Evolutionary conservation across 2,797 vertebrate genomes (phyloP), one percentile per base, ranked within the genome.

Genomic region (Tokudaia muenninki): DNA sequence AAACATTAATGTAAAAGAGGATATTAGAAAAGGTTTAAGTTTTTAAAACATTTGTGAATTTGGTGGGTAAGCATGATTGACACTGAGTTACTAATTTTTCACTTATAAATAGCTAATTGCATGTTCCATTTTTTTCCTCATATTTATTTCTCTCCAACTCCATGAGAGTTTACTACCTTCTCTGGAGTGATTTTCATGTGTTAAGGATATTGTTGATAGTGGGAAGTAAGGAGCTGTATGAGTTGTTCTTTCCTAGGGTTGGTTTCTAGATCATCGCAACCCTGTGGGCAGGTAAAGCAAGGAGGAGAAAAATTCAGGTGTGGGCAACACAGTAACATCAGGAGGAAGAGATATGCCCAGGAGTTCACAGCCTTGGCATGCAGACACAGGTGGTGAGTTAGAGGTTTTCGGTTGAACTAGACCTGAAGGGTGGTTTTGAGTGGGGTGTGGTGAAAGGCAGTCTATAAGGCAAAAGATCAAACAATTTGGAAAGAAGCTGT

Each of bases 21-120:
- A 78, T 83, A 14, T 75, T 91, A 92, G 6, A 91, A 87, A 92
- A 86, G 11, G 59, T 91, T 92, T 89, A 57, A 87, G 2, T 12
- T 87, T 72, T 77, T 77, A 77, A 94, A 80, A 57, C 13, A 17
- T 29, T 89, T 94, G 26, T n/a, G 44, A 74, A 86, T 97, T 79
- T 84, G 29, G 0, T 67, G 74, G 34, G 52, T 24, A 92, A 59
- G 19, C 22, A 29, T 55, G 13, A 65, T 21, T 90, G 52, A 24
- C 4, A 78, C 37, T 65, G 26, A 67, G 9, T 74, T 81, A 89
- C 34, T 59, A 67, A 77, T 4, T 81, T 92, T 52, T 57, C 19
- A 70, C 34, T 90, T 93, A 84, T 47, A 93, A 94, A 67, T 11
- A 89, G 1, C 50, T 31, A 52, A 10, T 78, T 83, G 16, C 22